These are phyloP conservation scores for Arctopsyche grandis DNA, from an alignment of 1,140 invertebrate species.

Conservation along the genomic window DNA sequence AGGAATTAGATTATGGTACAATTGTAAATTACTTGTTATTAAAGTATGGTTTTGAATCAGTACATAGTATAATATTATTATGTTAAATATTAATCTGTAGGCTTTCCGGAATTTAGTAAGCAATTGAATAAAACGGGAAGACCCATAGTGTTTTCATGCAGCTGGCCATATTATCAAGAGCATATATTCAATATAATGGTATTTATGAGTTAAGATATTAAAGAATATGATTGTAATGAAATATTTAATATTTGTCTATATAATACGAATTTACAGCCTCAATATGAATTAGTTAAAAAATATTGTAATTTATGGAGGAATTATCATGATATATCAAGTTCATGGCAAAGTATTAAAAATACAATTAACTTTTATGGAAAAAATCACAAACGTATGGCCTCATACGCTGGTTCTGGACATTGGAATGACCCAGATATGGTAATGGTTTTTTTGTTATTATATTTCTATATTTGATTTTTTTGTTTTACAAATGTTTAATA, in stretches of 20 bases:
- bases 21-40: not conserved
- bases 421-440: slow-evolving; percentile 97
- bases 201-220: slow-evolving; percentile 9
- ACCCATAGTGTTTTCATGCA: slow-evolving; percentile 84
- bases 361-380: slow-evolving; percentile 82
- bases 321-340: slow-evolving; percentile 84
- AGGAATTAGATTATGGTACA: slow-evolving; percentile 58
- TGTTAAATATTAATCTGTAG: slow-evolving; percentile 59
- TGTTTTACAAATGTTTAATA: no score
- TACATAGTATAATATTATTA: not conserved
- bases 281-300: slow-evolving; percentile 64
- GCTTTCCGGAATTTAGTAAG: slow-evolving; percentile 74
- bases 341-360: slow-evolving; percentile 74
- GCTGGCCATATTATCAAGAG: slow-evolving; percentile 80
- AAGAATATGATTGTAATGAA: not conserved
- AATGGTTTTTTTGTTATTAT: no score
- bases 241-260: not conserved
- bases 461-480: not conserved
- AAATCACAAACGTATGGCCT: slow-evolving; percentile 75
- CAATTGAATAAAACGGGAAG: slow-evolving; percentile 78
- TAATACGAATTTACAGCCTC: slow-evolving; percentile 73
- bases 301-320: slow-evolving; percentile 85
- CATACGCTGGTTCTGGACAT: slow-evolving; percentile 82
- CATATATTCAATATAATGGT: slow-evolving; percentile 50
- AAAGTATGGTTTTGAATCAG: not conserved